Base-by-base conservation (phyloP, 2,888 invertebrate genomes). In the Sphaeridia pumilis region DNA sequence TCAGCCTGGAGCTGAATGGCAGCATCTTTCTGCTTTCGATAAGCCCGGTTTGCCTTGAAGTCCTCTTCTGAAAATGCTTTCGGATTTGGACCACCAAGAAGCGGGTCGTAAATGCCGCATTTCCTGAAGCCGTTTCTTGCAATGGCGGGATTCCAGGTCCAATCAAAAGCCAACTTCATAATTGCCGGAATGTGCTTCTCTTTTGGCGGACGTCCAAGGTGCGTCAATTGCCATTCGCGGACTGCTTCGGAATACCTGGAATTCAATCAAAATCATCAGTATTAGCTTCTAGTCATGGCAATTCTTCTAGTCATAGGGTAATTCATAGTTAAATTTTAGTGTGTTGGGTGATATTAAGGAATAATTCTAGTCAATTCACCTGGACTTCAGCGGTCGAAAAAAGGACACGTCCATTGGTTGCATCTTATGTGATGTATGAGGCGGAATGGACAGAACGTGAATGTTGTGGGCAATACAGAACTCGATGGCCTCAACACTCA, bases 341-440 rank as follows among this genome's bases (percentile, higher is more conserved):
- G n/a, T n/a, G n/a, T n/a, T n/a, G n/a, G n/a, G n/a, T n/a, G n/a
- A n/a, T n/a, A n/a, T n/a, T n/a, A n/a, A n/a, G n/a, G n/a, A n/a
- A n/a, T n/a, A n/a, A n/a, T n/a, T n/a, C n/a, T n/a, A n/a, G n/a
- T n/a, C n/a, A n/a, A n/a, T n/a, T n/a, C n/a, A n/a, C n/a, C 24
- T 14, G 14, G 17, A 17, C 35, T 47, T 48, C 2, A 53, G 14
- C 3, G 49, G 46, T 4, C 22, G 12, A 54, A 46, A 55, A 26
- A 50, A 50, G 7, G 28, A 46, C 3, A 46, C 47, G 21, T 51
- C 50, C 14, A 50, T 17, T 14, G 51, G 47, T 31, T 55, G 54
- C 14, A 54, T 7, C 25, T 54, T 54, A 42, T 54, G 54, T 3
- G 50, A 46, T 20, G 46, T 46, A 20, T 55, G 50, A 14, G 55